Percentiles rank a stretch among this genome's conserved stretches.
phyloP scores from a whole-genome alignment of 2,797 vertebrate species.

The Telmatherina bonti region DNA sequence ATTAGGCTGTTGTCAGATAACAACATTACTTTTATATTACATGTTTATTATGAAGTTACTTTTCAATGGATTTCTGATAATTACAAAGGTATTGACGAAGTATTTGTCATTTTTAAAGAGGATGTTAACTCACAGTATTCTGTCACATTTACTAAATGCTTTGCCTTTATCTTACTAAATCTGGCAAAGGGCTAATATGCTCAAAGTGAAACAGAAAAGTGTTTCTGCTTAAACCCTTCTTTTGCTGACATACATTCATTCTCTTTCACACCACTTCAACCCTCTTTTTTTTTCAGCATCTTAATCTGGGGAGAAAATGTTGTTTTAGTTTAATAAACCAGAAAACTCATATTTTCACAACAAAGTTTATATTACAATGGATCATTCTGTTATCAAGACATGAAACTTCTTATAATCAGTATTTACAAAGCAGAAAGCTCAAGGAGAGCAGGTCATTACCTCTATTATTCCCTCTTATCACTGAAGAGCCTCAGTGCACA shows the following conservation, averaged over 20 bases:
- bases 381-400: constrained; percentile 16
- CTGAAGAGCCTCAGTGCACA: neutral
- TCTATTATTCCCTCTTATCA: constrained; percentile 24
- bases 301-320: neutral
- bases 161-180: neutral
- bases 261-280: neutral
- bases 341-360: constrained; percentile 25
- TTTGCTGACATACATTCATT: neutral
- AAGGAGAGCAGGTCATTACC: constrained; percentile 13
- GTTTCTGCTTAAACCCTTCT: neutral
- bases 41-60: too few relatives aligned
- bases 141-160: neutral
- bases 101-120: too few relatives aligned
- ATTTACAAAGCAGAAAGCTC: constrained; percentile 57
- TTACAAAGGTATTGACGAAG: too few relatives aligned
- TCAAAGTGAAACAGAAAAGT: too few relatives aligned
- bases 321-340: neutral
- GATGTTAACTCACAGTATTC: too few relatives aligned
- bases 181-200: neutral
- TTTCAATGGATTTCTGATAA: too few relatives aligned
- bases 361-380: constrained; percentile 16
- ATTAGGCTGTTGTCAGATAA: too few relatives aligned
- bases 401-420: constrained; percentile 6
- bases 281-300: neutral
- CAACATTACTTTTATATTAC: too few relatives aligned